Conservation (phyloP, 1,140 invertebrate genomes). For the Philopotamus ludificatus region DNA sequence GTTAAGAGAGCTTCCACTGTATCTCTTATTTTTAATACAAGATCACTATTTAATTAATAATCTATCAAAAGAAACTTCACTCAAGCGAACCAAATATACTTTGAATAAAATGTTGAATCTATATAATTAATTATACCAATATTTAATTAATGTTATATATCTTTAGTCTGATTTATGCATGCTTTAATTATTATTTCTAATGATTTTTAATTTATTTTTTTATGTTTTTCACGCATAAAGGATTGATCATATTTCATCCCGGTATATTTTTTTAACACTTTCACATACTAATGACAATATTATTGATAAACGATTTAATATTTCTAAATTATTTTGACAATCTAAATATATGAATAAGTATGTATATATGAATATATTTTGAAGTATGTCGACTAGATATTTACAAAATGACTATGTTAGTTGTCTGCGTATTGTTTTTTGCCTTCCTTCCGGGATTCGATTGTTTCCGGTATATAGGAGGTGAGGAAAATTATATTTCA, state of each 20-base stretch:
- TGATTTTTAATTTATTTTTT: too few species aligned
- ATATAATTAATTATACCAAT: too few species aligned
- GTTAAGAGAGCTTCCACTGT: too few species aligned
- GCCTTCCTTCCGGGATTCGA: constrained; percentile 45
- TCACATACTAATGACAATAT: too few species aligned
- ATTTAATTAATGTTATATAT: too few species aligned
- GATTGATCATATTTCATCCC: too few species aligned
- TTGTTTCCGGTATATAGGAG: constrained; percentile 52
- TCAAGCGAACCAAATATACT: background rate
- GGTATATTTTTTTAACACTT: too few species aligned
- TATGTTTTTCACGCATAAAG: too few species aligned
- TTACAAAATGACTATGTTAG: constrained; percentile 54
- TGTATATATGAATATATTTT: constrained; percentile 9
- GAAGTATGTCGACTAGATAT: too few species aligned
- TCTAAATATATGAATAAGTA: constrained; percentile 2
- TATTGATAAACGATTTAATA: constrained; percentile 14
- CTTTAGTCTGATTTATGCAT: too few species aligned
- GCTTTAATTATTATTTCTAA: too few species aligned
- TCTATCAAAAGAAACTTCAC: background rate
- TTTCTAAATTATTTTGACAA: background rate
- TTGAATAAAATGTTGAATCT: background rate
- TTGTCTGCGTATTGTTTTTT: constrained; percentile 55
- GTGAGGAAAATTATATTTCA: constrained; percentile 43
- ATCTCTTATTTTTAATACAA: background rate
- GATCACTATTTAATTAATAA: background rate